phyloP scores from a whole-genome alignment of 2,797 vertebrate species.

The Alauda arvensis region DNA sequence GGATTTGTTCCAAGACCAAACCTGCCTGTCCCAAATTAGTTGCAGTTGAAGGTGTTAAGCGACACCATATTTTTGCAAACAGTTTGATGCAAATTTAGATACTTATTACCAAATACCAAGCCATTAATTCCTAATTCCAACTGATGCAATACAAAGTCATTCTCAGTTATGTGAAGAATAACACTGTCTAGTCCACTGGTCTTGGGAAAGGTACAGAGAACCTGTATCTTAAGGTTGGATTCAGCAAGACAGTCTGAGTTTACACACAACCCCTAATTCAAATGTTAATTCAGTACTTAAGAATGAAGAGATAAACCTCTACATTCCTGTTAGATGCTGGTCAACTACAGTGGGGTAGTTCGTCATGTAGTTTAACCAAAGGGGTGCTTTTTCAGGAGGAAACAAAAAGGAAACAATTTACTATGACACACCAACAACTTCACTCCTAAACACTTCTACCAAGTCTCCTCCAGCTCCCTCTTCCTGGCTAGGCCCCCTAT shows the following conservation, averaged over 20 bases:
- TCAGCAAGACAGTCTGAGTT: background rate
- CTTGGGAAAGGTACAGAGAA: background rate
- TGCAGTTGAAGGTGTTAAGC: background rate
- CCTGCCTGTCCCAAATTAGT: background rate
- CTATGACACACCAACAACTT: background rate
- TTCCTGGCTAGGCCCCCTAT: background rate
- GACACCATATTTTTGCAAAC: background rate
- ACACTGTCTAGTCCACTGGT: background rate
- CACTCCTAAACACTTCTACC: background rate
- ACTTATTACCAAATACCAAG: background rate
- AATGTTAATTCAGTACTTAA: background rate
- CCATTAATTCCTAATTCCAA: background rate
- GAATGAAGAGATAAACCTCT: background rate
- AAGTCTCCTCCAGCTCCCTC: background rate
- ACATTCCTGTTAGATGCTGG: background rate
- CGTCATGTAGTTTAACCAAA: background rate
- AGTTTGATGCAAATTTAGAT: background rate
- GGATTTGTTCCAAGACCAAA: background rate
- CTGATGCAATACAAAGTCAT: background rate
- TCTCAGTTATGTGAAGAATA: background rate
- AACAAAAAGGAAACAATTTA: background rate
- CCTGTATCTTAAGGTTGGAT: background rate
- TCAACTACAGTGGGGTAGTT: background rate
- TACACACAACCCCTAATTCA: background rate
- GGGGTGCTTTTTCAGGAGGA: background rate